Percentiles rank a stretch among this genome's conserved stretches.
Evolutionary conservation across 2,888 invertebrate genomes (phyloP).

Genomic region (Eutolmus rufibarbis): DNA sequence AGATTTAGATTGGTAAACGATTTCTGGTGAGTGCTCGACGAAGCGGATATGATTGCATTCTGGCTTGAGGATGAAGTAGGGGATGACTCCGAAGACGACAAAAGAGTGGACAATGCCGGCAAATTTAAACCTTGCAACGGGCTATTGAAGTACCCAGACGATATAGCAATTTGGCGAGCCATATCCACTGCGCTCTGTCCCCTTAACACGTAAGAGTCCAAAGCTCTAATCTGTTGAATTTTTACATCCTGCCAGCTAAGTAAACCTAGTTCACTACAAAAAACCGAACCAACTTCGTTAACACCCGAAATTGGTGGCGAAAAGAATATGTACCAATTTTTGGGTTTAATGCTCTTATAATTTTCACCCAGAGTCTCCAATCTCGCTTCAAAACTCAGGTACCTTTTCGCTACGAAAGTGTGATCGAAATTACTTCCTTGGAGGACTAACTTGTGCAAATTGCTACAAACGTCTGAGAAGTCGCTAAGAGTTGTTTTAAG

Average conservation of each 20-base stretch:
- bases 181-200: not conserved
- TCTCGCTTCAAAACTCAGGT: conserved; percentile 66
- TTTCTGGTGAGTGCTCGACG: not conserved
- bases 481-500: conserved; percentile 73
- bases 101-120: not conserved
- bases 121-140: not conserved
- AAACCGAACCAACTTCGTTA: not conserved
- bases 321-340: conserved; percentile 13
- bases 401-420: conserved; percentile 65
- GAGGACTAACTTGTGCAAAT: conserved; percentile 72
- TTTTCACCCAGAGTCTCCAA: conserved; percentile 68
- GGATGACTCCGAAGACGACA: not conserved
- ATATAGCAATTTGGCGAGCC: not conserved
- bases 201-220: not conserved
- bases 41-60: not conserved
- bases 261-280: not conserved
- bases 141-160: not conserved
- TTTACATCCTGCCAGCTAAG: not conserved
- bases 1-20: not conserved
- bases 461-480: conserved; percentile 73
- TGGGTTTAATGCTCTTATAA: conserved; percentile 52
- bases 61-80: not conserved
- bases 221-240: not conserved
- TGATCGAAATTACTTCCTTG: conserved; percentile 67
- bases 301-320: not conserved